Percentiles rank a stretch among this genome's conserved stretches.
These are phyloP conservation scores for Limnodromus scolopaceus DNA, from an alignment of 2,797 vertebrate genomes.

Conservation along the genomic window DNA sequence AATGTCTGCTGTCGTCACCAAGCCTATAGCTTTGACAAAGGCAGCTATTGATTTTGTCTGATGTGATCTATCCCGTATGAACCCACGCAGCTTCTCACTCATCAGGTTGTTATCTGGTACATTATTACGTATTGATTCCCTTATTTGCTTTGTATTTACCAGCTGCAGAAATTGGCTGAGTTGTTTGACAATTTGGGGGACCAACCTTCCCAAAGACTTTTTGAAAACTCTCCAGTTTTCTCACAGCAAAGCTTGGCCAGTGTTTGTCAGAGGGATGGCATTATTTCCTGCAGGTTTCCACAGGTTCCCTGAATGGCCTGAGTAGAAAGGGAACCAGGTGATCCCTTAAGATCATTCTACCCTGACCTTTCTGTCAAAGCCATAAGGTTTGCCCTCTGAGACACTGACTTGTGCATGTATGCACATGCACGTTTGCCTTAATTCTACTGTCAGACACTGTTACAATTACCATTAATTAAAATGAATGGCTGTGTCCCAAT, in stretches of 20 bases:
- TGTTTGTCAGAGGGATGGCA: background rate
- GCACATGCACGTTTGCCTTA: background rate
- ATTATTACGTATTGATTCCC: constrained; percentile 49
- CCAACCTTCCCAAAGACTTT: background rate
- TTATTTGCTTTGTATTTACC: constrained; percentile 34
- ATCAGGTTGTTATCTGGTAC: background rate
- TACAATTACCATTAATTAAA: background rate
- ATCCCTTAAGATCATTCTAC: background rate
- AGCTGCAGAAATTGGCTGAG: background rate
- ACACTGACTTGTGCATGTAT: background rate
- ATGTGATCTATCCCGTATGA: constrained; percentile 9
- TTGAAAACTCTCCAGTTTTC: background rate
- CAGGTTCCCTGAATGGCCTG: background rate
- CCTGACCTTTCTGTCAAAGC: background rate
- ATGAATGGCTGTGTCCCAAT: background rate
- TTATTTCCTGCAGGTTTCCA: background rate
- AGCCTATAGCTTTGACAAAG: constrained; percentile 23
- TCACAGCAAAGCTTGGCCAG: background rate
- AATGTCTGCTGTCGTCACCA: background rate
- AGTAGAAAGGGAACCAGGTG: background rate
- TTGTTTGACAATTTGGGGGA: background rate
- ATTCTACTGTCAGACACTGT: background rate
- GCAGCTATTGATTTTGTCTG: constrained; percentile 54
- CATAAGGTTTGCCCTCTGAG: background rate
- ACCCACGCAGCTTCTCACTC: constrained; percentile 1